These are phyloP conservation scores for Rhaphigaster nebulosa DNA, from an alignment of 2,888 invertebrate genomes.

Conservation along the genomic window DNA sequence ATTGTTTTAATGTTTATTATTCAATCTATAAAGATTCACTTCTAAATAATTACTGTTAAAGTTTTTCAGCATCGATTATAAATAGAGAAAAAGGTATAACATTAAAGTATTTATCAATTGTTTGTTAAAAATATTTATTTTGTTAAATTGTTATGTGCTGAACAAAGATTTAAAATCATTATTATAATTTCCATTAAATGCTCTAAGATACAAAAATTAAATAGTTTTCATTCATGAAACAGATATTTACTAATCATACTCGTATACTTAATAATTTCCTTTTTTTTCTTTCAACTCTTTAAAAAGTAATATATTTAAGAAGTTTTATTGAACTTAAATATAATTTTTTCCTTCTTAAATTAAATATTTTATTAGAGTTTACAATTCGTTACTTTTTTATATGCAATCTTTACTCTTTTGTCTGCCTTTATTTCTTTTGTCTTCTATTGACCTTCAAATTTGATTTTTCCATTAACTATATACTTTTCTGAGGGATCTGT, in stretches of 20 bases:
- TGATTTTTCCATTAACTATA: not conserved
- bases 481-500: slow-evolving; percentile 40
- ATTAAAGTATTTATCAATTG: not conserved
- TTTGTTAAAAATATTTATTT: not conserved
- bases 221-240: not conserved
- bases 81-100: not conserved
- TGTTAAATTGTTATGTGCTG: not conserved
- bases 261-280: slow-evolving; percentile 13
- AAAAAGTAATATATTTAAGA: too few species aligned
- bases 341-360: not conserved
- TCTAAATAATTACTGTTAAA: not conserved
- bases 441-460: not conserved
- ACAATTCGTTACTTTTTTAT: not conserved
- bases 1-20: too few species aligned
- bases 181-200: not conserved
- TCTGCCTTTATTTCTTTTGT: not conserved
- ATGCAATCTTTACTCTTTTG: not conserved
- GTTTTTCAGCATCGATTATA: not conserved
- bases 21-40: too few species aligned
- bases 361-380: not conserved
- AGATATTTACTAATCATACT: not conserved
- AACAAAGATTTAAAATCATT: not conserved
- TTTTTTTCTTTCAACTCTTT: too few species aligned
- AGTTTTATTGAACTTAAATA: too few species aligned
- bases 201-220: not conserved